Base-by-base conservation (phyloP, 2,888 invertebrate species). In the Autographa pulchrina region DNA sequence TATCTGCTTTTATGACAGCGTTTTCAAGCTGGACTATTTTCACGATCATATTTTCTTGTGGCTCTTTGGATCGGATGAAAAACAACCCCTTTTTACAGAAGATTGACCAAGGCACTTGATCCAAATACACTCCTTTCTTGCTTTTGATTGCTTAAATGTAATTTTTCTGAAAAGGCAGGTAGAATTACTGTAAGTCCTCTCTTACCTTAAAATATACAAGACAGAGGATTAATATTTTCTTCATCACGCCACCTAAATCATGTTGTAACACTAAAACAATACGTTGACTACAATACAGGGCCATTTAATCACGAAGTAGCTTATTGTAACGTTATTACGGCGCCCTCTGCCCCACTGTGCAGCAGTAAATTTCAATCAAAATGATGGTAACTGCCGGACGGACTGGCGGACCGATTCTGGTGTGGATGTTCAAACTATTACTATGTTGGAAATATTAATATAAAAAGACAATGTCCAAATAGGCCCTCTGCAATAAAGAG, bases 331-430 rank as follows among this genome's bases (percentile, higher is more conserved):
- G 87, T 87, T 87, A 88, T 89, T 89, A 90, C 88, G 78, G 82
- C 92, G 74, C 93, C 93, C 91, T 90, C 88, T 84, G 89, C 82
- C 83, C 83, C 81, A 91, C 91, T 88, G 86, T 88, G 84, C 84
- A 86, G 91, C 90, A 90, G 90, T 95, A 95, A 93, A 95, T 95
- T 94, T 94, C 92, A 94, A 94, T 95, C 94, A 94, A 92, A 94
- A 93, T 90, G 89, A 93, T 92, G 88, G 89, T 91, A 92, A 91
- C 91, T 88, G 90, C 93, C 92, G 93, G 93, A 93, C 93, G 88
- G 80, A 77, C 66, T 56, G 62, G 64, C 70, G 62, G 87, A 60
- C 8, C 16, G 90, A 95, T 93, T 94, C 89, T 89, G 88, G 16
- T 25, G 58, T 72, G 48, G 70, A 85, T 81, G 18, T 70, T 16